Percentiles rank a stretch among this genome's conserved stretches.
These are phyloP conservation scores for Calephelis perditalis DNA, from an alignment of 2,888 invertebrate genomes.

Conservation along the genomic window DNA sequence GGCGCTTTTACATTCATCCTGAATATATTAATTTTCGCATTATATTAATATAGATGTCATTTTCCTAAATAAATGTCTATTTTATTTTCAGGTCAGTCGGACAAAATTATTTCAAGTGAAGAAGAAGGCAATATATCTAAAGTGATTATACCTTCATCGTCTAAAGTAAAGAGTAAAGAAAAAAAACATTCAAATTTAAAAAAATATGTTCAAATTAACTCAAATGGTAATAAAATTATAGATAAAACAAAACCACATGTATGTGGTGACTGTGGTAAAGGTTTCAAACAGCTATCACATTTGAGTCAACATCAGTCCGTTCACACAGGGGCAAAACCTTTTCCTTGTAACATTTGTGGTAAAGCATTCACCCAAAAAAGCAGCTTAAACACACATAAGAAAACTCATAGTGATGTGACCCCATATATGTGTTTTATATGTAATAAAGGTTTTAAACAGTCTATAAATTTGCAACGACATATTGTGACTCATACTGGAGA, in stretches of 20 bases:
- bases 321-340: conserved; percentile 16
- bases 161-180: too few species aligned
- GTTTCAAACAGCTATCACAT: conserved; percentile 14
- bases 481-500: background rate
- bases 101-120: too few species aligned
- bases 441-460: background rate
- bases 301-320: conserved; percentile 14
- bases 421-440: conserved; percentile 2
- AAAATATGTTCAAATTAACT: background rate
- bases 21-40: too few species aligned
- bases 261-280: conserved; percentile 12
- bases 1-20: too few species aligned
- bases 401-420: conserved; percentile 13
- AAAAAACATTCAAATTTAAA: background rate
- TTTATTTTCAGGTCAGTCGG: too few species aligned
- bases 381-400: conserved; percentile 11
- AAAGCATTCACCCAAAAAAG: conserved; percentile 13
- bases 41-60: too few species aligned
- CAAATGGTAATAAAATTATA: background rate
- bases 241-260: conserved; percentile 7
- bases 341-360: conserved; percentile 8
- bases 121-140: background rate
- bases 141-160: background rate
- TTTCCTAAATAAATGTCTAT: too few species aligned
- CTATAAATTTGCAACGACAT: conserved; percentile 13